phyloP scores from a whole-genome alignment of 2,797 vertebrate genomes.

The Thripadectes ignobilis region DNA sequence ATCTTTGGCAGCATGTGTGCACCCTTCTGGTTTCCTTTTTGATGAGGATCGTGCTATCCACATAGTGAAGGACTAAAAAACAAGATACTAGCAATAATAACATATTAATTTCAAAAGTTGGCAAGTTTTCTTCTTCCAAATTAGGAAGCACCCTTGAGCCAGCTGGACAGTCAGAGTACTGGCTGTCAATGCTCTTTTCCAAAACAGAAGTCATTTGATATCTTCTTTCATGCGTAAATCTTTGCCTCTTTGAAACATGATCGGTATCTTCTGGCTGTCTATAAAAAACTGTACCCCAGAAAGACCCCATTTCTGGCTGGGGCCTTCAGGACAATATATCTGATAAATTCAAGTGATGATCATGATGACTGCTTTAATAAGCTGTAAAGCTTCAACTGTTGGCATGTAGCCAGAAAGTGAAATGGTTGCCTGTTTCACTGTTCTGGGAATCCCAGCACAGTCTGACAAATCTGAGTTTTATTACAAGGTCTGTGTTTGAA shows the following conservation, averaged over 20 bases:
- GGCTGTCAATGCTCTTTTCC: neutral
- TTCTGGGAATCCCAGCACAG: neutral
- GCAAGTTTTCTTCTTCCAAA: neutral
- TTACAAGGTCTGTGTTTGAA: neutral
- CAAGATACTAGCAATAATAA: constrained; percentile 22
- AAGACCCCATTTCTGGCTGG: neutral
- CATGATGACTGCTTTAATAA: neutral
- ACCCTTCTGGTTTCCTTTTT: constrained; percentile 32
- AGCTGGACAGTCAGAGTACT: constrained; percentile 2
- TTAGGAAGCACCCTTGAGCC: constrained; percentile 8
- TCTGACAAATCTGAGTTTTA: neutral
- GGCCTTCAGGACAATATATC: neutral
- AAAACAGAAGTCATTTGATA: neutral
- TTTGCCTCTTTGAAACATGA: neutral
- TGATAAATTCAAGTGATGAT: neutral
- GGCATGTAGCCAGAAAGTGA: neutral
- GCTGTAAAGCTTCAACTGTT: neutral
- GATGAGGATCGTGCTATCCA: neutral
- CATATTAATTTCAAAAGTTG: constrained; percentile 22
- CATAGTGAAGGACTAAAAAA: constrained; percentile 15
- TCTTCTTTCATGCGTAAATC: neutral
- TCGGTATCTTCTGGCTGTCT: neutral
- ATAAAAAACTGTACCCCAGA: neutral
- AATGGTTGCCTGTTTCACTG: neutral
- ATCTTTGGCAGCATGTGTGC: neutral